Evolutionary conservation across 2,888 invertebrate genomes (phyloP).

Genomic region (Drosophila setosimentum): DNA sequence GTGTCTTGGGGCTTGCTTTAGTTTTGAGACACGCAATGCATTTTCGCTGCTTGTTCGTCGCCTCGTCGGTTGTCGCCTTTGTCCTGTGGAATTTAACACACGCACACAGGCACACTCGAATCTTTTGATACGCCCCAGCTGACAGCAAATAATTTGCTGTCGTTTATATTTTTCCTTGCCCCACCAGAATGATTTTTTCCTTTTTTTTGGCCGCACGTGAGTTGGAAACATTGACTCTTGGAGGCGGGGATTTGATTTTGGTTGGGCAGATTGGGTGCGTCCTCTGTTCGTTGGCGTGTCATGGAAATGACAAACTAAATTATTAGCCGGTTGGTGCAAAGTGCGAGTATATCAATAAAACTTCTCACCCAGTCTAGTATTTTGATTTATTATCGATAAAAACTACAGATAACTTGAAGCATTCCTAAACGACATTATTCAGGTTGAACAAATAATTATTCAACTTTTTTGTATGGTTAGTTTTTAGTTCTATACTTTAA

Average conservation of each 20-base stretch:
- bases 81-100: slow-evolving; percentile 51
- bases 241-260: slow-evolving; percentile 1
- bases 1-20: slow-evolving; percentile 34
- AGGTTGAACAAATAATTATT: neutral
- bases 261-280: slow-evolving; percentile 27
- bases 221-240: slow-evolving; percentile 30
- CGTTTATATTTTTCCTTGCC: slow-evolving; percentile 51
- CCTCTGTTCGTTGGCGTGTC: slow-evolving; percentile 30
- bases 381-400: neutral
- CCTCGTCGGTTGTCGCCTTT: slow-evolving; percentile 31
- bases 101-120: slow-evolving; percentile 41
- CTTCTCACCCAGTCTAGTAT: slow-evolving; percentile 1
- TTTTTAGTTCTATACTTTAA: neutral
- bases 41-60: slow-evolving; percentile 23
- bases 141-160: slow-evolving; percentile 70
- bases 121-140: slow-evolving; percentile 25
- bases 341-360: slow-evolving; percentile 14
- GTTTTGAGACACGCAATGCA: slow-evolving; percentile 69
- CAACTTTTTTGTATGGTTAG: neutral
- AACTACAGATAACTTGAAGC: neutral
- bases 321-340: slow-evolving; percentile 12
- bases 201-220: slow-evolving; percentile 45
- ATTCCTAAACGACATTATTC: neutral
- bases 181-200: slow-evolving; percentile 38
- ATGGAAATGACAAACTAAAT: slow-evolving; percentile 51